A percentile compares a stretch with the other conserved stretches of the same genome.
phyloP scores from a whole-genome alignment of 2,113 vertebrate species.

The Cyprinodon brontotheroides region DNA sequence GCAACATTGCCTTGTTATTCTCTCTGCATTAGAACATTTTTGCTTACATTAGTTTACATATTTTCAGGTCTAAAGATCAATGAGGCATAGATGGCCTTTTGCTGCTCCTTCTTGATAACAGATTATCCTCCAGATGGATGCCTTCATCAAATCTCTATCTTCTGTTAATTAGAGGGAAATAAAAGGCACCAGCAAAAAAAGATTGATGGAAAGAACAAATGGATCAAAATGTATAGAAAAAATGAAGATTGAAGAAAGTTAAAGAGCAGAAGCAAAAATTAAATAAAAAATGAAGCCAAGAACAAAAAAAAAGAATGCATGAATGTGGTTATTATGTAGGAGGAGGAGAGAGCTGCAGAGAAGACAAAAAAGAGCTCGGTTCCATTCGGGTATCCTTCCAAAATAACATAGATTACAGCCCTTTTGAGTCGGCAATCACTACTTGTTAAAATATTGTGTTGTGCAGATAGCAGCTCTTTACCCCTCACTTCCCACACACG shows the following conservation, averaged over 20 bases:
- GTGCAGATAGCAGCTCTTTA: conserved; percentile 24
- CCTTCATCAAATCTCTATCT: neutral
- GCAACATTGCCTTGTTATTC: neutral
- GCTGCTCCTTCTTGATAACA: conserved; percentile 40
- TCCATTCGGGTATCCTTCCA: conserved; percentile 27
- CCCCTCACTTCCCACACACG: conserved; percentile 48
- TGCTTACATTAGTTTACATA: neutral
- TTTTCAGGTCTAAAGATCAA: conserved; percentile 16
- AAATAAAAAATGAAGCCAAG: conserved; percentile 1
- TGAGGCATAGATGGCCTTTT: conserved; percentile 18
- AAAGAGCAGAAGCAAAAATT: neutral
- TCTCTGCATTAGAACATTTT: neutral
- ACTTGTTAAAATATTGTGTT: conserved; percentile 59
- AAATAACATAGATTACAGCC: conserved; percentile 73
- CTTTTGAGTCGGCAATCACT: conserved; percentile 49
- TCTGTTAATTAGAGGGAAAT: conserved; percentile 46
- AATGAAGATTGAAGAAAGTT: neutral
- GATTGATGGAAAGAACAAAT: neutral
- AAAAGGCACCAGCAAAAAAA: conserved; percentile 2
- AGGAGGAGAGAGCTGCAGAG: conserved; percentile 33
- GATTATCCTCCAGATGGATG: conserved; percentile 39
- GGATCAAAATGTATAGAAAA: neutral
- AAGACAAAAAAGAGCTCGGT: conserved; percentile 31
- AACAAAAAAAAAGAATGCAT: conserved; percentile 14
- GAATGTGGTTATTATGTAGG: conserved; percentile 55